These are phyloP conservation scores for Stigmatopora argus DNA, from an alignment of 2,113 vertebrate genomes.

Conservation along the genomic window DNA sequence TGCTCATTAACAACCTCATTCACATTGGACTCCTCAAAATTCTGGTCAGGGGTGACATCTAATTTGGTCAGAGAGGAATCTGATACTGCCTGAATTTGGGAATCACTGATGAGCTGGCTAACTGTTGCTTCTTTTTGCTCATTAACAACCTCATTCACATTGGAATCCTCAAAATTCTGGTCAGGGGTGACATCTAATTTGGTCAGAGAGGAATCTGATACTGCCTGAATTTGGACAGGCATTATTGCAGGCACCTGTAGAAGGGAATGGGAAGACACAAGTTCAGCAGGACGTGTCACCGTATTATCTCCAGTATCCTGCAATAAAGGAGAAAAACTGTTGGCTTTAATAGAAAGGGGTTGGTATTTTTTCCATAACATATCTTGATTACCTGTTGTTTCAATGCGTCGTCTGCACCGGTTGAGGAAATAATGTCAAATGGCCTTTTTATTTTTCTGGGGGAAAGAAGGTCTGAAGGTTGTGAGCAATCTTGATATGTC, in stretches of 20 bases:
- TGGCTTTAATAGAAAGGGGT: not conserved
- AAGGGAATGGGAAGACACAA: not conserved
- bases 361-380: not conserved
- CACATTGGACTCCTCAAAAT: not conserved
- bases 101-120: not conserved
- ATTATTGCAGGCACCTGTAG: constrained; percentile 3
- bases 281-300: not conserved
- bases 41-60: constrained; percentile 3
- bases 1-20: not conserved
- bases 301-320: constrained; percentile 20
- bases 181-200: constrained; percentile 6
- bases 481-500: constrained; percentile 16
- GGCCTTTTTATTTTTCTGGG: constrained; percentile 42
- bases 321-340: not conserved
- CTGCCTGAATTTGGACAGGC: constrained; percentile 12
- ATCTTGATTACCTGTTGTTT: constrained; percentile 30
- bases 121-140: constrained; percentile 5
- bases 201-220: not conserved
- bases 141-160: not conserved
- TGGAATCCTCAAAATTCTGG: constrained; percentile 4
- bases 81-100: constrained; percentile 11
- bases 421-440: not conserved
- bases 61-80: constrained; percentile 7
- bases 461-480: constrained; percentile 7
- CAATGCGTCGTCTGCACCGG: constrained; percentile 3